A percentile compares a stretch with the other conserved stretches of the same genome.
Conservation (phyloP, 1,140 invertebrate genomes). For the Rhopalosiphum padi region DNA sequence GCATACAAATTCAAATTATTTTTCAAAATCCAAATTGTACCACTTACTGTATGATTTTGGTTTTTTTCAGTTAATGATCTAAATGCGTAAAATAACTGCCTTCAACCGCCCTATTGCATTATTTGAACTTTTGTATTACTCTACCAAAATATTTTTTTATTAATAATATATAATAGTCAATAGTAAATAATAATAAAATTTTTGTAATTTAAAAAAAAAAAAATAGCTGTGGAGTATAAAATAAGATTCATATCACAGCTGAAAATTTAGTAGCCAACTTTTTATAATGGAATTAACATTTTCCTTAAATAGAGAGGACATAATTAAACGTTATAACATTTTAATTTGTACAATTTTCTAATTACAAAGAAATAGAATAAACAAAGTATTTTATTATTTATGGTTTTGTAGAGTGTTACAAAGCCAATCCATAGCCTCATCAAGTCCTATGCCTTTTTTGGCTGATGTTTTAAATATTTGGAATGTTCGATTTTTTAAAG, state of each 20-base stretch:
- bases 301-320: constrained; percentile 16
- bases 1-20: background rate
- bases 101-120: background rate
- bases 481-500: constrained; percentile 95
- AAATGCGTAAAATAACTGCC: background rate
- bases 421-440: constrained; percentile 99
- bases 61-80: background rate
- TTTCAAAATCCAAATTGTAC: background rate
- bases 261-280: constrained; percentile 14
- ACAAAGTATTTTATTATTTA: constrained; percentile 71
- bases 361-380: constrained; percentile 28
- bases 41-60: background rate
- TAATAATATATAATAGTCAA: background rate
- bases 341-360: constrained; percentile 45
- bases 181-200: background rate
- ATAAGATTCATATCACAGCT: background rate
- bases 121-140: background rate
- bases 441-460: constrained; percentile 96
- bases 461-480: constrained; percentile 99
- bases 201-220: background rate
- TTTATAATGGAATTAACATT: background rate
- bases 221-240: background rate
- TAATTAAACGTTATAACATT: constrained; percentile 6
- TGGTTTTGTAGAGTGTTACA: constrained; percentile 85
- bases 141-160: background rate